Base-by-base conservation (phyloP, 1,140 invertebrate species). In the Caenorhabditis latens region DNA sequence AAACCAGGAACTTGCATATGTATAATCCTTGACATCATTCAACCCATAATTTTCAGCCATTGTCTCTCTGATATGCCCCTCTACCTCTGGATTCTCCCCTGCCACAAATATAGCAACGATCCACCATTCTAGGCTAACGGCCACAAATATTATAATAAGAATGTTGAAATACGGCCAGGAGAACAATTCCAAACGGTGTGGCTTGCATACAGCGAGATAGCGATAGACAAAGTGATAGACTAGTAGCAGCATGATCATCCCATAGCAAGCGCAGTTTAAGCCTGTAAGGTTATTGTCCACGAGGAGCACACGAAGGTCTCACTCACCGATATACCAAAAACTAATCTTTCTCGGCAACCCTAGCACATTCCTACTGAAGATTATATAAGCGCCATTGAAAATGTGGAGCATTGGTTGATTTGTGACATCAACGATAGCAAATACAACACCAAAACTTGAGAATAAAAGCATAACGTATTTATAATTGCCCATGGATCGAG, bases 241-340 rank as follows among this genome's bases (percentile, higher is more conserved):
- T 19, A 71, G 65, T 6, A 71, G 65, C 7, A 71, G 40, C 65
- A 71, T 43, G 19, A 71, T 71, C 65, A 71, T 71, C 5, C 40
- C 65, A 9, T 71, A 71, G 42, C 65, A 71, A 6, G 65, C 14
- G 8, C 65, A 71, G 16, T 71, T 71, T 4, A 71, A 19, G 19
- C 42, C 65, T 71, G 65, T 6, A 71, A 67, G 43, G 4, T 32
- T 6, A 63, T 6, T 61, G 21, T n/a, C 8, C 13, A 4, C 2
- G 19, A 71, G 46, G 5, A 16, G 50, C 4, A 53, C 50, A 53
- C 50, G 50, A 4, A 16, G 16, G 50, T 21, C 3, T 58, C 32
- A 32, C 16, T 71, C 19, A 71, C 65, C 65, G 4, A 71, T 71
- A 71, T 46, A 71, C 40, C 65, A 71, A 19, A 71, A 71, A 71